Evolutionary conservation across 2,888 invertebrate species (phyloP).

Genomic region (Ditula angustiorana): DNA sequence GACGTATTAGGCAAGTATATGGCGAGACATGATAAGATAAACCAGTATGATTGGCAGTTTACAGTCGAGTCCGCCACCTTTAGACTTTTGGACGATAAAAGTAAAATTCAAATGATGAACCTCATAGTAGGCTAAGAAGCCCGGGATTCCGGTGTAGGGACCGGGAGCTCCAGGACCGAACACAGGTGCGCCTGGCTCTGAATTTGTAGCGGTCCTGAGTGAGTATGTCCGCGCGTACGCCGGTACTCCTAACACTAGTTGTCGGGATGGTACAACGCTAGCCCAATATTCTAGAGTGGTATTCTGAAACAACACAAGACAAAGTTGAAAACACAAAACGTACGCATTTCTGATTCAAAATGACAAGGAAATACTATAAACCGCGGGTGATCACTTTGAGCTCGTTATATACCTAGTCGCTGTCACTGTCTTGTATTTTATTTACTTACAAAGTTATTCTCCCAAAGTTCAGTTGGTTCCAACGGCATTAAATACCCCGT

Average conservation of each 20-base stretch:
- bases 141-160: conserved; percentile 88
- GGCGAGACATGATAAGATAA: conserved; percentile 9
- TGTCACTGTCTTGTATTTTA: too few species aligned
- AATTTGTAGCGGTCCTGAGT: conserved; percentile 78
- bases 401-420: too few species aligned
- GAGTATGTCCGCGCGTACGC: conserved; percentile 92
- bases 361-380: background rate
- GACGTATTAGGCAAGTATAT: background rate
- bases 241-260: conserved; percentile 91
- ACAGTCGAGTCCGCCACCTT: background rate
- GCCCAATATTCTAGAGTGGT: conserved; percentile 91
- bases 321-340: background rate
- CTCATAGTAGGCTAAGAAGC: conserved; percentile 92
- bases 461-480: conserved; percentile 87
- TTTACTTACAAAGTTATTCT: conserved; percentile 88
- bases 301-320: conserved; percentile 75
- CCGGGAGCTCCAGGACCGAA: conserved; percentile 90
- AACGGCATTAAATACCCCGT: conserved; percentile 92
- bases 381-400: too few species aligned
- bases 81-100: background rate
- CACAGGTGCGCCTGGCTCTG: conserved; percentile 85
- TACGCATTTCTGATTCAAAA: background rate
- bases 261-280: conserved; percentile 87
- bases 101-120: conserved; percentile 59
- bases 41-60: background rate